Evolutionary conservation across 2,797 vertebrate species (phyloP), one percentile per base, ranked within the genome.

Genomic region (Onychomys arenicola): DNA sequence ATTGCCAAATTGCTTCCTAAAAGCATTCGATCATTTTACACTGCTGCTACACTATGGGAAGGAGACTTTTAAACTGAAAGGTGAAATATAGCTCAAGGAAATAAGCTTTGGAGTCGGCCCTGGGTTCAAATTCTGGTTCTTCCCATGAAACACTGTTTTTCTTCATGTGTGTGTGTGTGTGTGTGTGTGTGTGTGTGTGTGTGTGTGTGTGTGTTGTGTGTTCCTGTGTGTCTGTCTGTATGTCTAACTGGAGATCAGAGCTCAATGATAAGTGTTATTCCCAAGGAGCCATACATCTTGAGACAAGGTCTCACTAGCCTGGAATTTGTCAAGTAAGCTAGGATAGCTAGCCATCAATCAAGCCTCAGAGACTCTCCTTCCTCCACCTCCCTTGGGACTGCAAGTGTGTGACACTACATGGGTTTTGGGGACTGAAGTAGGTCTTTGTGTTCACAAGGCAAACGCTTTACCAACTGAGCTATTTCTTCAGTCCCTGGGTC

Each of bases 1-100:
- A 95, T 94, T 96, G 97, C 80, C 97, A 97, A 97, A 97, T 94
- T 95, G 91, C 96, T 96, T 96, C 94, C 96, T 80, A 87, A 97
- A 97, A 97, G 91, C 89, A 59, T 91, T 96, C 4, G 1, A 96
- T 97, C 96, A 96, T 92, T 94, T 95, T 69, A 27, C 46, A 29
- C 82, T 76, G 89, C 89, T 87, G 78, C 40, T 0, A 85, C 71
- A 78, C 55, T 43, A 23, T 69, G 86, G 29, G 92, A 49, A 21
- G 59, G 10, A 92, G 95, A 96, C 89, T 91, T 93, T 81, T 76
- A 88, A 95, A 97, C 84, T 92, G 96, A 95, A 92, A 73, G 89
- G 90, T 96, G 83, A 95, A 93, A 67, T 91, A 63, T 40, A 29
- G 34, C 13, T 27, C 63, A 61, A 92, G 71, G 71, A 89, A 83